Evolutionary conservation across 2,113 vertebrate species (phyloP).

Genomic region (Delphinus delphis): DNA sequence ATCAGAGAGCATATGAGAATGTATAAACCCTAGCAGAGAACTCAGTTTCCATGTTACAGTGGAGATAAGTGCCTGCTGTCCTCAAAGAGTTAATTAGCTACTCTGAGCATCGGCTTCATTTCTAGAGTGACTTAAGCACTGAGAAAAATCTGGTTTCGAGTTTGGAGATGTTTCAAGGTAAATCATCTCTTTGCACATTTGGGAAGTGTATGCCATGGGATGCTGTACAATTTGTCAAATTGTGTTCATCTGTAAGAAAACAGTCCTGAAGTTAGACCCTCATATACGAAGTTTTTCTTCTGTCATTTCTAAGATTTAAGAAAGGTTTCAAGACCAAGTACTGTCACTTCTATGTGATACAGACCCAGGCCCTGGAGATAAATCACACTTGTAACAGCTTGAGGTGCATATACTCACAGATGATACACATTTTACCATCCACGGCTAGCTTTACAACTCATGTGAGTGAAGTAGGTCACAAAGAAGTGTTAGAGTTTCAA

Average conservation of each 20-base stretch:
- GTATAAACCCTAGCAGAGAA: background rate
- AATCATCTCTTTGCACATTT: background rate
- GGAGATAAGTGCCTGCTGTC: background rate
- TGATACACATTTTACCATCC: constrained; percentile 46
- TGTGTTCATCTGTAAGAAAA: constrained; percentile 59
- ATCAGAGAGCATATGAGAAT: background rate
- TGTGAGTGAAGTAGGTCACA: constrained; percentile 72
- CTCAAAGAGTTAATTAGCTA: background rate
- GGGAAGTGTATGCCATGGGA: background rate
- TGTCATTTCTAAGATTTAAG: constrained; percentile 46
- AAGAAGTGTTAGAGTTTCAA: constrained; percentile 36
- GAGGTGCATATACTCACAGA: constrained; percentile 40
- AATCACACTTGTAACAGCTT: constrained; percentile 5
- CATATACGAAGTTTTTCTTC: background rate
- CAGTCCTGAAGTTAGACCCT: constrained; percentile 9
- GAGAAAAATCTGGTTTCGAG: background rate
- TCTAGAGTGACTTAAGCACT: background rate
- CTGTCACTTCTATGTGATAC: background rate
- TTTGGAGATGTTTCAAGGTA: background rate
- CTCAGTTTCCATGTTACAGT: background rate
- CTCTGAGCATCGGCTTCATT: background rate
- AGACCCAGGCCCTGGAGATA: background rate
- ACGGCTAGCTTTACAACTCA: background rate
- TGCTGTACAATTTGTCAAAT: background rate
- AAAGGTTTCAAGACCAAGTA: constrained; percentile 9